Base-by-base conservation (phyloP, 2,113 vertebrate species). In the Boulengeromyrus knoepffleri region DNA sequence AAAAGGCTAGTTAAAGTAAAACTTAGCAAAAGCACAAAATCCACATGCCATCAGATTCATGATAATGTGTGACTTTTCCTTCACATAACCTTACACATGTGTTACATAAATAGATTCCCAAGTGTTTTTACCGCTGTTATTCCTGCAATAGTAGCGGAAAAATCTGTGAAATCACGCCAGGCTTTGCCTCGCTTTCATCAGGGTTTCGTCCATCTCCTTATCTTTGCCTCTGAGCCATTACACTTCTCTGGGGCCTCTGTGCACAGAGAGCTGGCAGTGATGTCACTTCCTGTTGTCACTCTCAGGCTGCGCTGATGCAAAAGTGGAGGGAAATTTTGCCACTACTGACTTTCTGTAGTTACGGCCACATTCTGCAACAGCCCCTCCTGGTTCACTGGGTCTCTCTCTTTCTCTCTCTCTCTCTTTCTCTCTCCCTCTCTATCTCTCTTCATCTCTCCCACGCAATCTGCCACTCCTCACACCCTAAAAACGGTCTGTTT, bases 251-350 rank as follows among this genome's bases (percentile, higher is more conserved):
- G 31, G 52, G 77, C 52, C 39, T 56, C 36, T 24, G 49, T 53
- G 49, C 21, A 27, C 27, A 9, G 66, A 85, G 46, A 47, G 47
- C 47, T 31, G 19, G 50, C 90, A 47, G 10, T 15, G 50, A 88
- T 87, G 47, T 88, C 85, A 90, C 27, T 90, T 88, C 89, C 85
- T 39, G 56, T 36, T 88, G 24, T 90, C 46, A 39, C 47, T 15
- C 27, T 45, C 21, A 46, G 83, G 47, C 31, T 3, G 19, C 83
- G 7, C 42, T 85, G 42, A 85, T 27, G 45, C 45, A 46, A 47
- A 47, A 85, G 19, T 10, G 21, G 45, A 46, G 8, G 24, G 83
- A 85, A 21, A 83, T 83, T 83, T 83, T 83, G 27, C 62, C 62
- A 70, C 62, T 31, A 4, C n/a, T 13, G n/a, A 4, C 62, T 70